These are phyloP conservation scores for Herpetotheres cachinnans DNA, from an alignment of 2,113 vertebrate genomes.

Conservation along the genomic window DNA sequence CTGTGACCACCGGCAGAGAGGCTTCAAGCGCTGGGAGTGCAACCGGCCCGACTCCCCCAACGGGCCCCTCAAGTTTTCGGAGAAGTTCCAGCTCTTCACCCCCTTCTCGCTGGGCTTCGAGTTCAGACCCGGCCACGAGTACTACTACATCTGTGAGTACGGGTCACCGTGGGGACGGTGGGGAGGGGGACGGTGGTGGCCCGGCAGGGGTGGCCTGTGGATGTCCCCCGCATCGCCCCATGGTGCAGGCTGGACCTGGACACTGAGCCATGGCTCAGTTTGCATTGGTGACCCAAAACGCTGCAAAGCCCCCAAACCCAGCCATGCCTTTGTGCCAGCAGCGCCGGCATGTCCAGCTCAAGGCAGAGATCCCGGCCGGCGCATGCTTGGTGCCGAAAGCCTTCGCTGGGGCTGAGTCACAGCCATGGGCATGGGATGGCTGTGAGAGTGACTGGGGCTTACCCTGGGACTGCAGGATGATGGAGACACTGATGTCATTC, in stretches of 20 bases:
- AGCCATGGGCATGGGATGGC: fast-evolving
- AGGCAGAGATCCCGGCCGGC: fast-evolving
- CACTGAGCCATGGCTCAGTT: fast-evolving
- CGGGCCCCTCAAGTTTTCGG: slow-evolving; percentile 92
- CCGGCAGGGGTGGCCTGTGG: fast-evolving
- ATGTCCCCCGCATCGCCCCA: fast-evolving
- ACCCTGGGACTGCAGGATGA: fast-evolving
- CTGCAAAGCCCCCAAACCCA: fast-evolving
- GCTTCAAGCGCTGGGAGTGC: slow-evolving; percentile 98
- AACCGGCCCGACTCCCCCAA: slow-evolving; percentile 86
- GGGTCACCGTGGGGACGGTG: background rate
- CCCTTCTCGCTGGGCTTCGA: slow-evolving; percentile 96
- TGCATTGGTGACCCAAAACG: fast-evolving
- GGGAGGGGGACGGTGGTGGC: background rate
- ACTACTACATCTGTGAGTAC: slow-evolving; percentile 95
- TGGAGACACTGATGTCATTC: background rate
- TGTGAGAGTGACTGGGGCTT: fast-evolving
- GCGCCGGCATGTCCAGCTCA: fast-evolving
- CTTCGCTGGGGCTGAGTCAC: fast-evolving
- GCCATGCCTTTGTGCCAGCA: fast-evolving
- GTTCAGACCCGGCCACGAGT: slow-evolving; percentile 92
- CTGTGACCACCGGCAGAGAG: slow-evolving; percentile 88
- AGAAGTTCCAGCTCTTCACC: slow-evolving; percentile 98
- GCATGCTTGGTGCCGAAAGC: fast-evolving
- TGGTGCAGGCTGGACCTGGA: fast-evolving